phyloP scores from a whole-genome alignment of 2,888 invertebrate genomes.

The Zygogramma bicolorata region DNA sequence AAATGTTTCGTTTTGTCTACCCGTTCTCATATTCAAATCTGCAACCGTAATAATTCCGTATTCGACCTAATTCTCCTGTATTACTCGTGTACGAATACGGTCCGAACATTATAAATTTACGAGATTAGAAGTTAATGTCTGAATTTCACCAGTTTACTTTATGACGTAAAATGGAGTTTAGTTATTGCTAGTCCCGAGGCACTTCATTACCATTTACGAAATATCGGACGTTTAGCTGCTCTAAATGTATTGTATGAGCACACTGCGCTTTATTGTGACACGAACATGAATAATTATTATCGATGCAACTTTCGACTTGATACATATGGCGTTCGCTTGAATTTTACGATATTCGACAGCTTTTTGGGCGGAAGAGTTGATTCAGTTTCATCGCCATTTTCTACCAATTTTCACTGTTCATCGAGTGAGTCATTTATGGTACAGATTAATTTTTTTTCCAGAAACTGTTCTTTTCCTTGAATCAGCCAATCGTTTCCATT shows the following conservation, averaged over 20 bases:
- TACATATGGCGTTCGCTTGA: not conserved
- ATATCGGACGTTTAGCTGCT: constrained; percentile 21
- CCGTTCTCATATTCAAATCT: not conserved
- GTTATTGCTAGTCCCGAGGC: constrained; percentile 23
- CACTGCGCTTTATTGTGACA: constrained; percentile 14
- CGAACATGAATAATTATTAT: not conserved
- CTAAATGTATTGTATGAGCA: constrained; percentile 10
- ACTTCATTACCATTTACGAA: constrained; percentile 19
- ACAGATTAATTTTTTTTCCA: too few relatives aligned
- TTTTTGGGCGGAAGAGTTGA: too few relatives aligned
- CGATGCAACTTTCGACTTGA: not conserved
- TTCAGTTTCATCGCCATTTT: too few relatives aligned
- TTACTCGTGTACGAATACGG: constrained; percentile 22
- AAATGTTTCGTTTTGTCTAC: not conserved
- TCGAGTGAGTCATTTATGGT: too few relatives aligned
- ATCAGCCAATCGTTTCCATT: too few relatives aligned
- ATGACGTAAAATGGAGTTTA: constrained; percentile 29
- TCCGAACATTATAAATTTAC: constrained; percentile 34
- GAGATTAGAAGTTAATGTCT: constrained; percentile 36
- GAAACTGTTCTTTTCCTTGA: too few relatives aligned
- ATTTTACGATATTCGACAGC: not conserved
- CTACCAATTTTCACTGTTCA: too few relatives aligned
- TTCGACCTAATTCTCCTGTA: constrained; percentile 28
- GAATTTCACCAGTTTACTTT: constrained; percentile 38
- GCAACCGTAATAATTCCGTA: not conserved